A percentile compares a stretch with the other conserved stretches of the same genome.
Conservation (phyloP, 1,140 invertebrate species). For the Sitobion miscanthi region DNA sequence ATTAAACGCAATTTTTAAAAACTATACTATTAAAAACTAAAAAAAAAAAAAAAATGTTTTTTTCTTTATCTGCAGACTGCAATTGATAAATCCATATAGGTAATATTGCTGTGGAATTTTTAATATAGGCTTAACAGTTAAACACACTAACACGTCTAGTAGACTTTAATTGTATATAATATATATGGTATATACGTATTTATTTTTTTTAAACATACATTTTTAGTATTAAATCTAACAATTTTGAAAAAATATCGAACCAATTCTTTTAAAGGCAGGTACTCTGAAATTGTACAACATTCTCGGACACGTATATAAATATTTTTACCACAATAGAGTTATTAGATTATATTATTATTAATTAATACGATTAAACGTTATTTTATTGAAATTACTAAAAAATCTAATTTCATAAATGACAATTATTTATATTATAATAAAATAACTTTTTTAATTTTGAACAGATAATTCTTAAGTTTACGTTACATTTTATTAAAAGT, state of each 20-base stretch:
- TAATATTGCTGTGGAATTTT: no score
- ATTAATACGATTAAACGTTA: neutral
- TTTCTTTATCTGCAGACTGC: no score
- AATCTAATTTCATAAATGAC: neutral
- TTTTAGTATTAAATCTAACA: neutral
- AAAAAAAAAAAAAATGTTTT: no score
- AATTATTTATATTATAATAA: neutral
- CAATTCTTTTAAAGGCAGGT: neutral
- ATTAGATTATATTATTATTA: neutral
- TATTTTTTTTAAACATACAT: no score
- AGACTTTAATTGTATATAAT: no score
- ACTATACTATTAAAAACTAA: no score
- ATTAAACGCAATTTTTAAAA: neutral
- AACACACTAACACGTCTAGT: no score
- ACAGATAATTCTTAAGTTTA: no score
- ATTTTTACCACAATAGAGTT: neutral
- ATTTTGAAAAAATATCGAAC: neutral
- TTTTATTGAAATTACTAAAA: neutral
- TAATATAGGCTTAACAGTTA: no score
- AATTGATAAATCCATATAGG: no score
- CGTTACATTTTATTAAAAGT: no score
- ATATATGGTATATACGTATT: no score
- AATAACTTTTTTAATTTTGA: neutral
- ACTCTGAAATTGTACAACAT: neutral
- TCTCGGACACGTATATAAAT: neutral